Conservation (phyloP, 2,888 invertebrate genomes). For the Fabriciana adippe region DNA sequence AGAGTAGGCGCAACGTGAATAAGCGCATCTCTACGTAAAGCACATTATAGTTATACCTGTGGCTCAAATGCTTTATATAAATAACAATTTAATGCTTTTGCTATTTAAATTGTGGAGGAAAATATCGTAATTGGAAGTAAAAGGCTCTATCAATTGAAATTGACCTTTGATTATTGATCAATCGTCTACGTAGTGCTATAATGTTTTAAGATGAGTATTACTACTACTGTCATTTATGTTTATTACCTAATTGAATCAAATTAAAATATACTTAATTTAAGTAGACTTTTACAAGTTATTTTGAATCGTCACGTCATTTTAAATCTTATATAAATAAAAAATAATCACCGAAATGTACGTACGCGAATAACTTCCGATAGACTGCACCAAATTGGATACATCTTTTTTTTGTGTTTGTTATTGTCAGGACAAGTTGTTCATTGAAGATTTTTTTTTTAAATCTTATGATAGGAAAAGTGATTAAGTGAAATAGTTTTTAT, state of each 20-base stretch:
- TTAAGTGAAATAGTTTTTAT: too few relatives aligned
- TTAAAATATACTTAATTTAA: too few relatives aligned
- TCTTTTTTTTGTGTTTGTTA: too few relatives aligned
- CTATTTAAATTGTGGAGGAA: slow-evolving; percentile 4
- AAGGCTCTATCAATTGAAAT: neutral
- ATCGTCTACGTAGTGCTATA: neutral
- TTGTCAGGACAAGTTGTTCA: too few relatives aligned
- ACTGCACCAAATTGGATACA: too few relatives aligned
- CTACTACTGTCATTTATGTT: slow-evolving; percentile 14
- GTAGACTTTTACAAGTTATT: too few relatives aligned
- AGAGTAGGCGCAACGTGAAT: slow-evolving; percentile 67
- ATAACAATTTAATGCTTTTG: slow-evolving; percentile 14
- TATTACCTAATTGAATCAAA: neutral
- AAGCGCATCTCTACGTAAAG: slow-evolving; percentile 62
- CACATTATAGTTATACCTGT: slow-evolving; percentile 70
- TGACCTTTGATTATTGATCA: slow-evolving; percentile 1
- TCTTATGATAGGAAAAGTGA: too few relatives aligned
- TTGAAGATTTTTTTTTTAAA: too few relatives aligned
- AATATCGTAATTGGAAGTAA: slow-evolving; percentile 1
- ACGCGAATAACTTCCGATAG: too few relatives aligned
- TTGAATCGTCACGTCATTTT: too few relatives aligned
- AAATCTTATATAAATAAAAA: too few relatives aligned
- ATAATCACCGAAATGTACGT: too few relatives aligned
- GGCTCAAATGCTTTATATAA: slow-evolving; percentile 55
- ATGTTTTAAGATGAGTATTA: neutral